Evolutionary conservation across 2,888 invertebrate genomes (phyloP).

Genomic region (Tipula lateralis): DNA sequence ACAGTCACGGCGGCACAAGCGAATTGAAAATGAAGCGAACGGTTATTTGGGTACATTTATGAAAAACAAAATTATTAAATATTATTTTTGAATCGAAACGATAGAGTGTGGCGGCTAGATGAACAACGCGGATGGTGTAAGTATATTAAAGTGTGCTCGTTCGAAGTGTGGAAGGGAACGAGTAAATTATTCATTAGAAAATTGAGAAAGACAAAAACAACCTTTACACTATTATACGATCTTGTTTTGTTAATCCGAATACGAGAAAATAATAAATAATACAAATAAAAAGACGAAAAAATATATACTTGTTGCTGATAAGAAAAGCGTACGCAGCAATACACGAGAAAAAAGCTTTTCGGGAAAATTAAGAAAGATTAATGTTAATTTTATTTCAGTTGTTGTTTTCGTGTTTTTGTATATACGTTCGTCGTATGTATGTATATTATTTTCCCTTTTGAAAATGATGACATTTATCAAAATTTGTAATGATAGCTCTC

Average conservation of each 20-base stretch:
- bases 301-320: constrained; percentile 24
- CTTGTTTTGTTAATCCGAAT: background rate
- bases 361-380: background rate
- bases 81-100: background rate
- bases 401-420: background rate
- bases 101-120: background rate
- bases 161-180: background rate
- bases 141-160: background rate
- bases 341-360: background rate
- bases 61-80: background rate
- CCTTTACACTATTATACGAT: constrained; percentile 11
- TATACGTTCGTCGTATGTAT: background rate
- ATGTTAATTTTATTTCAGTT: background rate
- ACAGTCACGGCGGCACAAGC: background rate
- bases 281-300: background rate
- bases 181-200: constrained; percentile 19
- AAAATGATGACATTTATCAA: constrained; percentile 24
- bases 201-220: background rate
- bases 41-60: background rate
- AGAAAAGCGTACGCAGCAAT: background rate
- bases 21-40: background rate
- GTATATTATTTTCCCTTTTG: background rate
- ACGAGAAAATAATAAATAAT: background rate
- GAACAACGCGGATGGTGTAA: background rate
- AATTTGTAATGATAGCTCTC: background rate